Evolutionary conservation across 2,888 invertebrate genomes (phyloP), one percentile per base, ranked within the genome.

Genomic region (Eugnorisma glareosa): DNA sequence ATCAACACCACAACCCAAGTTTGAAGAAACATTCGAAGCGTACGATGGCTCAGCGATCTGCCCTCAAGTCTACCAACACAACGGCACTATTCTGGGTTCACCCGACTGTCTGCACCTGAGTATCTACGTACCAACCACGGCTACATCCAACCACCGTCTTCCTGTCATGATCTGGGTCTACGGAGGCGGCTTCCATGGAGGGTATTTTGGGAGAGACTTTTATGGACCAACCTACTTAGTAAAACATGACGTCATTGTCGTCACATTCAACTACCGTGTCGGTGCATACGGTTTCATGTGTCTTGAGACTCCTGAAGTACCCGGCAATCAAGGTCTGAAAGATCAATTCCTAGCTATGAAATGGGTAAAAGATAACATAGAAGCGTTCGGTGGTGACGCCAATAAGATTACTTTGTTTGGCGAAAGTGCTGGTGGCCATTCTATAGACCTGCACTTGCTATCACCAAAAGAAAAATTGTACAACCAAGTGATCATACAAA

Each of bases 251-350:
- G 89, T 95, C 35, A 91, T 94, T 40, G 64, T 94, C 4, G 92
- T 94, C 0, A 91, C 92, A 4, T 45, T 94, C 0, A 93, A 92
- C 71, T 93, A 95, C 73, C 89, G 94, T 11, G 68, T 92, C 0
- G 94, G 93, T n/a, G 89, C 93, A 1, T 94, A 93, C 68, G 94
- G 94, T 18, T 94, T 94, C 73, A 93, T 94, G 93, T 94, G 94
- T 66, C 88, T 94, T 1, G 91, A 92, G 67, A 89, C 82, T n/a
- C 90, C 91, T 11, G 89, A 91, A 63, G 87, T 92, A 21, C 91
- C 94, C 5, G 94, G 94, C 24, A 95, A 95, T 70, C 93, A 93
- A 83, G 94, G 95, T 0, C 84, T 95, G 0, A 94, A 94, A 88
- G 95, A 95, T 73, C 94, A 94, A 82, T 59, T 89, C 1, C 40